Evolutionary conservation across 2,888 invertebrate genomes (phyloP).

Genomic region (Protonemura montana): DNA sequence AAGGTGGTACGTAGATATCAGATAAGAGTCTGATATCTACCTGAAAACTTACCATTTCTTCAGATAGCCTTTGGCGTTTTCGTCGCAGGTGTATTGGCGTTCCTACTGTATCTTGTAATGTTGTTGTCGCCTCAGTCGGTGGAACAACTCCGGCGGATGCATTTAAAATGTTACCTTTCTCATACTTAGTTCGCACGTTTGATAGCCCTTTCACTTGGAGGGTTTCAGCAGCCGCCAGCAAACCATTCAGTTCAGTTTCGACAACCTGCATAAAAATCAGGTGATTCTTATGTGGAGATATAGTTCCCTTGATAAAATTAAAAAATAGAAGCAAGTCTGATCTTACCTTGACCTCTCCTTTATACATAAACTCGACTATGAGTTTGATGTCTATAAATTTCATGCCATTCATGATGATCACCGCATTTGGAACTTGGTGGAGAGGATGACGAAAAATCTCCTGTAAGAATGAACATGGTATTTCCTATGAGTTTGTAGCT

Average conservation of each 20-base stretch:
- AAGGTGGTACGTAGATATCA: too few relatives aligned
- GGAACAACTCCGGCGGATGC: neutral
- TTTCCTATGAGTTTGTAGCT: too few relatives aligned
- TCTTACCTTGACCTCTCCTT: constrained; percentile 61
- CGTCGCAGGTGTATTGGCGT: constrained; percentile 42
- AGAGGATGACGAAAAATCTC: constrained; percentile 57
- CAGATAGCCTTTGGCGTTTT: constrained; percentile 43
- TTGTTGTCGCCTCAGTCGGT: neutral
- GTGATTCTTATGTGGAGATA: neutral
- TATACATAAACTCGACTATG: constrained; percentile 62
- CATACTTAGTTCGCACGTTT: constrained; percentile 57
- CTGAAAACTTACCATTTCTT: constrained; percentile 37
- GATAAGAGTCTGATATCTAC: too few relatives aligned
- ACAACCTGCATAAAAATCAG: constrained; percentile 53
- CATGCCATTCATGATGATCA: constrained; percentile 61
- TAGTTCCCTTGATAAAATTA: neutral
- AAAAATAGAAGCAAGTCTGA: neutral
- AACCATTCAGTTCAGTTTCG: constrained; percentile 59
- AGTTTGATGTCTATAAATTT: constrained; percentile 59
- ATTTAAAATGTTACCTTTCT: constrained; percentile 51
- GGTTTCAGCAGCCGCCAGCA: constrained; percentile 59
- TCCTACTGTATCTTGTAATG: neutral
- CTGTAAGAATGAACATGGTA: constrained; percentile 53
- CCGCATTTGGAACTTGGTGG: constrained; percentile 58
- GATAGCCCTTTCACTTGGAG: constrained; percentile 62